Percentiles rank a stretch among this genome's conserved stretches.
Conservation (phyloP, 2,888 invertebrate species). For the Rhogogaster chlorosoma region DNA sequence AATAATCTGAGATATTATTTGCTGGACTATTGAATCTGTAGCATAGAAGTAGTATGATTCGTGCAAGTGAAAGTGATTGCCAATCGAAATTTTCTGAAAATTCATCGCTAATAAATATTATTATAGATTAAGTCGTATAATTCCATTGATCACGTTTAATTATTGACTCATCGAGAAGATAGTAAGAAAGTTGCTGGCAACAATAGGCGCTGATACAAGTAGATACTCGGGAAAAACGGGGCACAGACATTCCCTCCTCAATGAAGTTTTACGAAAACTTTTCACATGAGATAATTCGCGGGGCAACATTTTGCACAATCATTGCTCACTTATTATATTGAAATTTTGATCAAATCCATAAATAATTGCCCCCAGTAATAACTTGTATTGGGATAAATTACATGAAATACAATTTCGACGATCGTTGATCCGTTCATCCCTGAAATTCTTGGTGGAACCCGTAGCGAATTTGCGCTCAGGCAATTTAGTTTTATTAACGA, state of each 20-base stretch:
- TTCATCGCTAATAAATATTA: not conserved
- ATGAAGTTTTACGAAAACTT: not conserved
- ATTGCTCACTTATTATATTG: not conserved
- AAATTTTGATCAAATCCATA: not conserved
- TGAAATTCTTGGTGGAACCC: not conserved
- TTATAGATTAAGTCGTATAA: not conserved
- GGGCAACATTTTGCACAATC: not conserved
- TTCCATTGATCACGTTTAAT: not conserved
- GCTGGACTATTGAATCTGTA: not conserved
- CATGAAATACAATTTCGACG: not conserved
- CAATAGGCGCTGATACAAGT: not conserved
- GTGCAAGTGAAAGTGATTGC: not conserved
- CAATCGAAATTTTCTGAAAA: not conserved
- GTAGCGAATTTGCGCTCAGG: not conserved
- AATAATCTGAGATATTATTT: not conserved
- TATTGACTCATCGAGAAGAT: not conserved
- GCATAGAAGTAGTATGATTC: not conserved
- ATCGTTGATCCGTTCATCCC: not conserved
- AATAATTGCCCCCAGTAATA: not conserved
- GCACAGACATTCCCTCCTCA: not conserved
- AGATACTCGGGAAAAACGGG: not conserved
- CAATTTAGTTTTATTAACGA: conserved; percentile 34
- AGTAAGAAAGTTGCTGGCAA: not conserved
- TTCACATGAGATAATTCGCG: not conserved
- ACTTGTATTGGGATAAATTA: not conserved